Base-by-base conservation (phyloP, 2,888 invertebrate species). In the Pollenia griseotomentosa region DNA sequence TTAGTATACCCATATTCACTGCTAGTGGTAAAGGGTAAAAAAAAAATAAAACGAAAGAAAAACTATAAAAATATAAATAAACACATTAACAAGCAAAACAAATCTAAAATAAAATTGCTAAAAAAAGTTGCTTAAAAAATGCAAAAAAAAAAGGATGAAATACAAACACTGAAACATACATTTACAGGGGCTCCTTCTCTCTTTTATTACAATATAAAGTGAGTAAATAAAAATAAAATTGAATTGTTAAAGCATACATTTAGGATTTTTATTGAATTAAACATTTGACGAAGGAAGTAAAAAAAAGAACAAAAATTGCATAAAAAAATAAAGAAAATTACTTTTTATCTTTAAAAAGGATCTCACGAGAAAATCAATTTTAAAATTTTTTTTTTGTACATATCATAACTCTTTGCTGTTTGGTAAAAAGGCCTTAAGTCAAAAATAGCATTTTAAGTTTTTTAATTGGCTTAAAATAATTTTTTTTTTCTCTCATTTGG, bases 221-320 rank as follows among this genome's bases (percentile, higher is more conserved):
- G 48, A 79, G 12, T 57, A 57, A 57, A 68, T 66, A 79, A 68
- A 59, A 68, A 68, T 66, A 79, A 79, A 70, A 79, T 70, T 68
- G 51, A 57, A 79, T 66, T 55, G 74, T 46, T 61, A 61, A 61
- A 48, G 48, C 40, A 46, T 59, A 73, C 46, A 33, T 61, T 59
- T 16, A 51, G 48, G 16, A 46, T 9, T 53, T 23, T 66, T 66
- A 66, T 53, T 53, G 42, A 63, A 63, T 63, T 42, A 42, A 42
- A 33, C 33, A 33, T 33, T 33, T 33, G 6, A 6, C 33, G 33
- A 5, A 33, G 33, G 33, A 33, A 6, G 6, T 33, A 33, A 6
- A 33, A 23, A 23, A 23, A 23, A 19, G n/a, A 23, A 23, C 2
- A 23, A 23, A 23, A 23, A 23, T 23, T 23, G 23, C 23, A 23